Evolutionary conservation across 2,797 vertebrate species (phyloP).

Genomic region (Toxotes lorentzi): DNA sequence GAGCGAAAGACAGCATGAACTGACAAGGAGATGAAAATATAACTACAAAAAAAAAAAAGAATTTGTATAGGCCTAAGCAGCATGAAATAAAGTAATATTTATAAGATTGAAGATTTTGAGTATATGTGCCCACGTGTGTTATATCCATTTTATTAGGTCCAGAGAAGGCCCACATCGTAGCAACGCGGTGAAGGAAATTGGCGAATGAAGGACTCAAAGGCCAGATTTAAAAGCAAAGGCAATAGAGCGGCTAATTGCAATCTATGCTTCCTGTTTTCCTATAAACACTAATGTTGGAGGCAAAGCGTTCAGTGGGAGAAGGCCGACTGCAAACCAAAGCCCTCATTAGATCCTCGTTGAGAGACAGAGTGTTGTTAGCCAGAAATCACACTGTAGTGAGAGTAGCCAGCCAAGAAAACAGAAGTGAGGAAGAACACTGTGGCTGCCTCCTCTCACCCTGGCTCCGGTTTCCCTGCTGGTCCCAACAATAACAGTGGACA

Average conservation of each 20-base stretch:
- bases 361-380: constrained; percentile 22
- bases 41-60: neutral
- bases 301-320: constrained; percentile 17
- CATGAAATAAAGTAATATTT: neutral
- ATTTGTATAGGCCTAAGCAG: neutral
- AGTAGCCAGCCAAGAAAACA: constrained; percentile 43
- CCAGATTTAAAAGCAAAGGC: constrained; percentile 8
- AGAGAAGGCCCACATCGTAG: neutral
- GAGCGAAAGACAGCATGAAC: neutral
- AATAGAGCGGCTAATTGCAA: constrained; percentile 40
- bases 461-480: constrained; percentile 18
- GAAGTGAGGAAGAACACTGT: constrained; percentile 8
- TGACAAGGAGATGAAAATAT: neutral
- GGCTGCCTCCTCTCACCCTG: constrained; percentile 8
- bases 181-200: neutral
- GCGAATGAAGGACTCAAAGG: constrained; percentile 8
- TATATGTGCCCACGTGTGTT: neutral
- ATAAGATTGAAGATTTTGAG: neutral
- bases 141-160: neutral
- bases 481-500: neutral
- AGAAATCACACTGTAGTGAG: constrained; percentile 20
- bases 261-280: constrained; percentile 57
- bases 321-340: constrained; percentile 39
- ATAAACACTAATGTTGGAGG: constrained; percentile 40
- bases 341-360: constrained; percentile 43